phyloP scores from a whole-genome alignment of 2,113 vertebrate species.

The Gulo gulo region DNA sequence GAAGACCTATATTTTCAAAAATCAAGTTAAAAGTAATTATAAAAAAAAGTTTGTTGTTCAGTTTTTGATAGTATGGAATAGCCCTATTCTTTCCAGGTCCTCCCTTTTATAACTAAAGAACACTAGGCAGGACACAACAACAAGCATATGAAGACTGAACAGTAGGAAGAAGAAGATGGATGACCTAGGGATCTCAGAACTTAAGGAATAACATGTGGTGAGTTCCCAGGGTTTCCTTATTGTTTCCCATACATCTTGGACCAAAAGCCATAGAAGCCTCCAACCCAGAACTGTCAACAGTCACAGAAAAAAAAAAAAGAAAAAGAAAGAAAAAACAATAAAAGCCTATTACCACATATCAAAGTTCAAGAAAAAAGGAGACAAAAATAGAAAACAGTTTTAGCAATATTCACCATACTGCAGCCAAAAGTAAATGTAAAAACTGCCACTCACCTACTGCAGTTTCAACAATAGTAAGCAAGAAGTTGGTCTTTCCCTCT shows the following conservation, averaged over 20 bases:
- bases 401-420: background rate
- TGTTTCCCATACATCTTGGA: background rate
- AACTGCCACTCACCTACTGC: background rate
- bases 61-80: background rate
- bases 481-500: background rate
- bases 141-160: background rate
- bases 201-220: background rate
- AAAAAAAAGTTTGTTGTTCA: background rate
- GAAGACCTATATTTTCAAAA: background rate
- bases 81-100: background rate
- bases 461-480: background rate
- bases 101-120: background rate
- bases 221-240: background rate
- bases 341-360: background rate
- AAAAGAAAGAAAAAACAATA: background rate
- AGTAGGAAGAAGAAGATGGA: background rate
- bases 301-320: background rate
- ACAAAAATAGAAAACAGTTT: background rate
- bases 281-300: background rate
- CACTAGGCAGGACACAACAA: background rate
- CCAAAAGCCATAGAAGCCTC: background rate
- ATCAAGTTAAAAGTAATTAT: background rate
- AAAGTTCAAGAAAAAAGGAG: background rate
- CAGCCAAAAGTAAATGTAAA: background rate
- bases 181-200: background rate